Percentiles rank a stretch among this genome's conserved stretches.
Conservation (phyloP, 2,888 invertebrate genomes). For the Mesorhabditis spiculigera region DNA sequence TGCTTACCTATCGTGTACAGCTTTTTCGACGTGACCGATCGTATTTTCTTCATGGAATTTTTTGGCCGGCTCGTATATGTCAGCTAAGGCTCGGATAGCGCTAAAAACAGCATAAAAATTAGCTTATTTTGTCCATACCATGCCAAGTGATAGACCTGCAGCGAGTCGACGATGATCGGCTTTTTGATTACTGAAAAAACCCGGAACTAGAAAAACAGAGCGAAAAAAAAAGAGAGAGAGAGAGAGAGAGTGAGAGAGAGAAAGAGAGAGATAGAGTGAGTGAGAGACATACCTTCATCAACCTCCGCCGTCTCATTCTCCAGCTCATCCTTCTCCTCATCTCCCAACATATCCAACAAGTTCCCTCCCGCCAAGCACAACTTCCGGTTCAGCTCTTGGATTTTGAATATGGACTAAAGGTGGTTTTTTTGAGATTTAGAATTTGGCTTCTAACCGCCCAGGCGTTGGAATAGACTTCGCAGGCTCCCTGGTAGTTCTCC, state of each 20-base stretch:
- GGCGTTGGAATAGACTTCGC: neutral
- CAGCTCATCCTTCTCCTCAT: neutral
- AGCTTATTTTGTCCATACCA: neutral
- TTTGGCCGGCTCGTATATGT: neutral
- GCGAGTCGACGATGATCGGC: neutral
- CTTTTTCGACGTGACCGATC: neutral
- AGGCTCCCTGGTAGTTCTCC: neutral
- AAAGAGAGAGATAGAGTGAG: no score
- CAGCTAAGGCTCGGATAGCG: neutral
- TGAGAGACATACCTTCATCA: neutral
- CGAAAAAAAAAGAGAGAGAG: no score
- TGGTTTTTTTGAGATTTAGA: neutral
- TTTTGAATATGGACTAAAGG: neutral
- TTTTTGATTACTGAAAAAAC: neutral
- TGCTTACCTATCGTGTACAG: no score
- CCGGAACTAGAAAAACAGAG: no score
- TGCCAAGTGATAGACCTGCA: neutral
- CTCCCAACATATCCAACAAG: neutral
- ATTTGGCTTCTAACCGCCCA: neutral
- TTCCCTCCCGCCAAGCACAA: neutral
- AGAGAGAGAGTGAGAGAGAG: no score
- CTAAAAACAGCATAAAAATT: neutral
- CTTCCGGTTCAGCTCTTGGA: neutral
- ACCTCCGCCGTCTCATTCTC: neutral
- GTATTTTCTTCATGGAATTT: neutral